These are phyloP conservation scores for Glossophaga mutica DNA, from an alignment of 2,797 vertebrate genomes.

Conservation along the genomic window DNA sequence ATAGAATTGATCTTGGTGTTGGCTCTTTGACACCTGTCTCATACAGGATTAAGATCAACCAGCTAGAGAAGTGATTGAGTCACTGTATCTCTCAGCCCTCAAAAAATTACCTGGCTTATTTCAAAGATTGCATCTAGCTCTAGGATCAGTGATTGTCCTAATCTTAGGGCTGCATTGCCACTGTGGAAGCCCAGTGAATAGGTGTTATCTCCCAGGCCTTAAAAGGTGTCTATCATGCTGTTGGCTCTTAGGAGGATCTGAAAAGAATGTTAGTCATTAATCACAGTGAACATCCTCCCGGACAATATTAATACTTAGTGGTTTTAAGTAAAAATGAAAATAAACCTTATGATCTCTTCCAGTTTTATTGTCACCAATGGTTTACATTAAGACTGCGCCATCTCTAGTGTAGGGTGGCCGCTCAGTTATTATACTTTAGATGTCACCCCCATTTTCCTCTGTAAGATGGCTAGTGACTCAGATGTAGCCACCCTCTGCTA, in stretches of 20 bases:
- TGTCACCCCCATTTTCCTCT: neutral
- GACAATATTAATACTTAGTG: neutral
- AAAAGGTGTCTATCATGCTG: neutral
- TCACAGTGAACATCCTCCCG: neutral
- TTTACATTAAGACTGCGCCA: neutral
- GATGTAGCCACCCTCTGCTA: neutral
- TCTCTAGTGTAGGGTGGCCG: neutral
- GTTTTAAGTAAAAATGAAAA: constrained; percentile 27
- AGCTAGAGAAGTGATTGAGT: neutral
- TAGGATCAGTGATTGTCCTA: neutral
- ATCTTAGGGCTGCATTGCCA: neutral
- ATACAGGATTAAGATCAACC: neutral
- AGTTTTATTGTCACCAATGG: neutral
- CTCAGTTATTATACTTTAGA: neutral
- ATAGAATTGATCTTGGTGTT: neutral
- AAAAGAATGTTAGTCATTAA: neutral
- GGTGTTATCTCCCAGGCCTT: neutral
- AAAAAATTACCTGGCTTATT: neutral
- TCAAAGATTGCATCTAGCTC: neutral
- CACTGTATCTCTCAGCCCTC: neutral
- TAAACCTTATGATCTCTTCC: neutral
- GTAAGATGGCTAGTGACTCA: neutral
- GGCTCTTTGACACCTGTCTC: neutral
- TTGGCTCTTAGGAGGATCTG: neutral
- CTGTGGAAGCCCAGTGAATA: neutral